Evolutionary conservation across 2,113 vertebrate genomes (phyloP).

Genomic region (Myotis davidii): DNA sequence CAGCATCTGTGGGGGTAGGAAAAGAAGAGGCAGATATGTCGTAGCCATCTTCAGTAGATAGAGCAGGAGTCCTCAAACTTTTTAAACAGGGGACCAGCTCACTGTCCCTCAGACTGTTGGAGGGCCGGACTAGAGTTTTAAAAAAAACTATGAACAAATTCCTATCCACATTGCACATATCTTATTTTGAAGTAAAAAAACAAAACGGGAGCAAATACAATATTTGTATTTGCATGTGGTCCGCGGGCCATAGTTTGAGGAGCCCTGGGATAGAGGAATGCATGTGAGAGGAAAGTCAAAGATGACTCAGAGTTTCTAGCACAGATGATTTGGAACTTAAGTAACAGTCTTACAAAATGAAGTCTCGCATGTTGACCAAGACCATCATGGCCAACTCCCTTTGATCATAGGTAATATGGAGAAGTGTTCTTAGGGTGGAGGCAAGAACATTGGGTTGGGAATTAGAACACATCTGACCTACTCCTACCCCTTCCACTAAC

Average conservation of each 20-base stretch:
- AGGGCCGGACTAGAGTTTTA: too few species aligned
- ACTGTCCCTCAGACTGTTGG: too few species aligned
- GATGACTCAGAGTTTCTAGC: not conserved
- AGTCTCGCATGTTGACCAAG: not conserved
- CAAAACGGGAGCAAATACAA: too few species aligned
- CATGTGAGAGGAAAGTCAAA: not conserved
- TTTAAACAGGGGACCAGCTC: too few species aligned
- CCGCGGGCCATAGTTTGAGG: too few species aligned
- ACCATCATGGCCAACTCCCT: not conserved
- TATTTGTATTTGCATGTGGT: too few species aligned
- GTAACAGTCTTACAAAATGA: not conserved
- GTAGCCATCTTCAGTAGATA: not conserved
- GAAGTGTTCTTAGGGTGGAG: not conserved
- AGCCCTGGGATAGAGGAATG: not conserved
- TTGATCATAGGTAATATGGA: not conserved
- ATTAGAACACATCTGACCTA: accelerated
- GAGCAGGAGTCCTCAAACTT: too few species aligned
- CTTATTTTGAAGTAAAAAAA: too few species aligned
- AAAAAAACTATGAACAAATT: too few species aligned
- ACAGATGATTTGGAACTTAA: not conserved
- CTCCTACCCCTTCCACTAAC: too few species aligned
- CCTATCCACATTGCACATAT: too few species aligned
- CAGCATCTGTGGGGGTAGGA: not conserved
- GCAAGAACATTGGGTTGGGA: not conserved
- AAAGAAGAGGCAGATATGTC: not conserved